Conservation (phyloP, 2,888 invertebrate genomes). For the Thymelicus acteon region DNA sequence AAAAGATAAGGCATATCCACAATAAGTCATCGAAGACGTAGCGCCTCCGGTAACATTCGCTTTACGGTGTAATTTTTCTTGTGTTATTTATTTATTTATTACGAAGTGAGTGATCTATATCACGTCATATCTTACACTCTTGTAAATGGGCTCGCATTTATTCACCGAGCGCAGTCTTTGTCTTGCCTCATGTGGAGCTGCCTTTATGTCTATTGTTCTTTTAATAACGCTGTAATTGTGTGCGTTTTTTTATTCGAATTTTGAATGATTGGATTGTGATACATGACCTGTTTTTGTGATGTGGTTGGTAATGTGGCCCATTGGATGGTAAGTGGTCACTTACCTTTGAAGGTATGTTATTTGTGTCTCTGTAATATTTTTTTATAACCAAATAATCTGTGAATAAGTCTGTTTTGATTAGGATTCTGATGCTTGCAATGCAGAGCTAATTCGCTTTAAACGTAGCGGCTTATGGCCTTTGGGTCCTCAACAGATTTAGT, state of each 20-base stretch:
- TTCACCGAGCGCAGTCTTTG: constrained; percentile 57
- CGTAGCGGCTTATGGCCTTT: too few species aligned
- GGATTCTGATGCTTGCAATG: too few species aligned
- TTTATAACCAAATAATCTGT: too few species aligned
- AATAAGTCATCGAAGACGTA: constrained; percentile 52
- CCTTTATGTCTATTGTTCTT: constrained; percentile 52
- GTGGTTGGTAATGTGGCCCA: too few species aligned
- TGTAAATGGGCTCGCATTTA: constrained; percentile 82
- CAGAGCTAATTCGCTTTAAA: too few species aligned
- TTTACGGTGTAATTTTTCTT: constrained; percentile 85
- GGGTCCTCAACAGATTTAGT: too few species aligned
- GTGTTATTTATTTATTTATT: constrained; percentile 85
- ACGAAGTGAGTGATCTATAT: constrained; percentile 83
- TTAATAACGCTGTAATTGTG: constrained; percentile 43
- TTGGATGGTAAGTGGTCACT: too few species aligned
- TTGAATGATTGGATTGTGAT: constrained; percentile 41
- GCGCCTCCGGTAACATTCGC: constrained; percentile 84
- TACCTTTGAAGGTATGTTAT: too few species aligned
- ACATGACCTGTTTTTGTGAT: constrained; percentile 13
- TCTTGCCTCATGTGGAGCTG: constrained; percentile 52
- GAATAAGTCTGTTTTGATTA: too few species aligned
- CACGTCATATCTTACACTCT: constrained; percentile 85
- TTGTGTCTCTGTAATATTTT: too few species aligned
- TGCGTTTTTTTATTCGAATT: constrained; percentile 35
- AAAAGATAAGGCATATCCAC: constrained; percentile 54